phyloP scores from a whole-genome alignment of 1,140 invertebrate species.

The Pachypsylla venusta region DNA sequence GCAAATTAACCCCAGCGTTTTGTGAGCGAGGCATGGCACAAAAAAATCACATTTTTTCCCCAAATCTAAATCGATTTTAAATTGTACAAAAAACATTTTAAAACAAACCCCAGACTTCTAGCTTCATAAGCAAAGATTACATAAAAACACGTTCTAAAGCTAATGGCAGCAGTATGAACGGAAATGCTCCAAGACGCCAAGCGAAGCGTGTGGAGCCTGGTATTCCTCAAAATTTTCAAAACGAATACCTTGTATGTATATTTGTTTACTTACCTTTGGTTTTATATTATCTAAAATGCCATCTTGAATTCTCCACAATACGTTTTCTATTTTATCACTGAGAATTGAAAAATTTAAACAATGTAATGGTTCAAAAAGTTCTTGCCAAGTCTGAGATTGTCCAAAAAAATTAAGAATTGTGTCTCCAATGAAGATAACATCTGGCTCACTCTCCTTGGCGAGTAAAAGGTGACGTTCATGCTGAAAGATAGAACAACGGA shows the following conservation, averaged over 20 bases:
- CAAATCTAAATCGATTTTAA: too few species aligned
- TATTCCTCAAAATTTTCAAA: background rate
- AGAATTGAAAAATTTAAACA: slow-evolving; percentile 78
- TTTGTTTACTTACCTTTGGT: slow-evolving; percentile 51
- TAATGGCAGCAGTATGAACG: background rate
- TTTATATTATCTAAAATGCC: slow-evolving; percentile 72
- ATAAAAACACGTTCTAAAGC: background rate
- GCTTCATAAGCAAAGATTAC: slow-evolving; percentile 5
- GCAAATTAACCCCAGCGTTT: too few species aligned
- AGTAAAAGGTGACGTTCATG: slow-evolving; percentile 67
- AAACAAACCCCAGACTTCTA: too few species aligned
- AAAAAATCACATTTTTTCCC: slow-evolving; percentile 25
- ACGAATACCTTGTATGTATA: slow-evolving; percentile 9
- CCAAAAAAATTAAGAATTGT: slow-evolving; percentile 61
- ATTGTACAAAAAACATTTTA: too few species aligned
- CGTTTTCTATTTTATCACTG: slow-evolving; percentile 68
- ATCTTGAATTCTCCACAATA: slow-evolving; percentile 74
- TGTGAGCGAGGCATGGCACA: too few species aligned
- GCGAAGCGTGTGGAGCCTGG: too few species aligned
- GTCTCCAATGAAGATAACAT: slow-evolving; percentile 78
- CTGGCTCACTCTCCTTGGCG: slow-evolving; percentile 69
- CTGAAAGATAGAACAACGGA: too few species aligned
- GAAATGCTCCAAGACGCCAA: too few species aligned
- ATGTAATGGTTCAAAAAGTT: slow-evolving; percentile 68
- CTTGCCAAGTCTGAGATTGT: slow-evolving; percentile 65